These are phyloP conservation scores for Agrotis exclamationis DNA, from an alignment of 2,888 invertebrate genomes.

Conservation along the genomic window DNA sequence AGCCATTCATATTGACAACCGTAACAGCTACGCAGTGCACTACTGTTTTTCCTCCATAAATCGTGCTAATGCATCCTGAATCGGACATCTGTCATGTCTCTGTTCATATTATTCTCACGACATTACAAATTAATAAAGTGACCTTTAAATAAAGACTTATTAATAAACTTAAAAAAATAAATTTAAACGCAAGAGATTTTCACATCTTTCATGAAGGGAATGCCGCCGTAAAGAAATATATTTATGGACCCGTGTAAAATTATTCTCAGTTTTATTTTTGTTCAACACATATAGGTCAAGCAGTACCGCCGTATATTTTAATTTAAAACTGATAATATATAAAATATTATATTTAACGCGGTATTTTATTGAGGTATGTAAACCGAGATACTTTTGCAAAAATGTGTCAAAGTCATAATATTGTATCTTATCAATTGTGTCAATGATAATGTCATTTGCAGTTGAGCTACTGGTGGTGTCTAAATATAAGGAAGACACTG, in stretches of 20 bases:
- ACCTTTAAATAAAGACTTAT: background rate
- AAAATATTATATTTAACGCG: conserved; percentile 20
- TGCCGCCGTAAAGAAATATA: conserved; percentile 59
- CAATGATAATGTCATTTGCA: conserved; percentile 68
- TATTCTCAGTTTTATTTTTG: conserved; percentile 62
- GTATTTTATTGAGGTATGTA: conserved; percentile 40
- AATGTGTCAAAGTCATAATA: conserved; percentile 76
- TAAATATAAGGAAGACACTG: conserved; percentile 44
- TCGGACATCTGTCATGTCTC: conserved; percentile 37
- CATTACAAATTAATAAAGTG: conserved; percentile 5
- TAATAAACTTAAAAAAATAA: background rate
- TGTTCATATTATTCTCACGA: conserved; percentile 34
- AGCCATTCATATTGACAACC: conserved; percentile 62
- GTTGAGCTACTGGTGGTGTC: conserved; percentile 41
- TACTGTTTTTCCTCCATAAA: conserved; percentile 62
- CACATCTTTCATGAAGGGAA: conserved; percentile 43
- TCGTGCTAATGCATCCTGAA: conserved; percentile 54
- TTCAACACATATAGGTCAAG: conserved; percentile 59
- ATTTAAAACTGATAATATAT: conserved; percentile 59
- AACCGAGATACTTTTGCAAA: conserved; percentile 63
- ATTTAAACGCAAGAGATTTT: conserved; percentile 27
- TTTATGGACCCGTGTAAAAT: conserved; percentile 58
- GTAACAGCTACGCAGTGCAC: conserved; percentile 32
- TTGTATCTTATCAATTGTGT: conserved; percentile 75
- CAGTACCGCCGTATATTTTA: conserved; percentile 47